Evolutionary conservation across 2,113 vertebrate species (phyloP), one percentile per base, ranked within the genome.

Genomic region (Scophthalmus maximus): DNA sequence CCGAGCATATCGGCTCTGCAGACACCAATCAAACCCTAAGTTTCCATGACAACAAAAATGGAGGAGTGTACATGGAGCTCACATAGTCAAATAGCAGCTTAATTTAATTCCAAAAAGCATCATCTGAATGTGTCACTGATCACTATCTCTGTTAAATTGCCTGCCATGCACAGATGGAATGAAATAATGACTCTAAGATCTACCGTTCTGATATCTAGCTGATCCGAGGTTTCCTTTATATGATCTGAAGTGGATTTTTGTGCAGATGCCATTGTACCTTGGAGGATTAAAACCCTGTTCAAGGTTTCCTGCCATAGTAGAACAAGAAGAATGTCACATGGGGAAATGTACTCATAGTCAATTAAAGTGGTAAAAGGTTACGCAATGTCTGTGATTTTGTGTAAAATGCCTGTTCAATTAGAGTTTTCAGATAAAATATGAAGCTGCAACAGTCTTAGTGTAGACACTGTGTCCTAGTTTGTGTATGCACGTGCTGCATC

Each of bases 191-290:
- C 2, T 36, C 8, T 56, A 58, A 55, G 52, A 64, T 69, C 22
- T 56, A 22, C 20, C 27, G 42, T 17, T 68, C 46, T 76, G 55
- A 75, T 50, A 26, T 69, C 6, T 32, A 2, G 29, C 26, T 5
- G 5, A 57, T 67, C 30, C 26, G 17, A 52, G 8, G 32, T 62
- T 66, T 76, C 8, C 50, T 67, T 76, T 20, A 18, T 63, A 14
- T 20, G 14, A 52, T 65, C 22, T 29, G 11, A 79, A 67, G 70
- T 61, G 40, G 59, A 47, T 61, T 60, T 61, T 38, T 46, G 6
- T 8, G 8, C 42, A 8, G 18, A 44, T 44, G 5, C 14, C 42
- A n/a, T 46, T 46, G 17, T n/a, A n/a, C 42, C 5, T n/a, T 46
- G 42, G n/a, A 46, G 42, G 42, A 46, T 46, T 46, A 46, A 46